A percentile compares a stretch with the other conserved stretches of the same genome.
These are phyloP conservation scores for Andricus quercusramuli DNA, from an alignment of 2,888 invertebrate genomes.

Conservation along the genomic window DNA sequence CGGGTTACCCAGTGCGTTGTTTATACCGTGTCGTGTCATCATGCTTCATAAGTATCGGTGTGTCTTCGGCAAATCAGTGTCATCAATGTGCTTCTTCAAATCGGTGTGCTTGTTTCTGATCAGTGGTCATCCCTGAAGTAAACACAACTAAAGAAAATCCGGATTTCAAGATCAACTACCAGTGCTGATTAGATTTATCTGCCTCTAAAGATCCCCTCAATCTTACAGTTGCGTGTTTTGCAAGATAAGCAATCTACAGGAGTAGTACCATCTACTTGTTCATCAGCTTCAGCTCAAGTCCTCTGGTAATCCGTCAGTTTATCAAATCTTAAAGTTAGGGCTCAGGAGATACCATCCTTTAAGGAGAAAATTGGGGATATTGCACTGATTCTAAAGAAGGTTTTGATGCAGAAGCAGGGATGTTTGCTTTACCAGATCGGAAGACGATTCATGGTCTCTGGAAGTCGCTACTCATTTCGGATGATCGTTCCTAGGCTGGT, in stretches of 20 bases:
- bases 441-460: neutral
- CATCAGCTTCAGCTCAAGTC: neutral
- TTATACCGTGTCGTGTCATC: neutral
- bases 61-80: neutral
- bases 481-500: constrained; percentile 1
- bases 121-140: neutral
- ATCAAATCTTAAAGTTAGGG: too few species aligned
- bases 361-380: too few species aligned
- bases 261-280: neutral
- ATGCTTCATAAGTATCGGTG: neutral
- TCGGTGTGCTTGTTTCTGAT: neutral
- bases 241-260: too few species aligned
- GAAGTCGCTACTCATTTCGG: neutral
- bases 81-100: neutral
- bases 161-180: too few species aligned
- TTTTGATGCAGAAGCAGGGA: neutral
- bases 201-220: too few species aligned
- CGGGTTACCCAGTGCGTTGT: constrained; percentile 20
- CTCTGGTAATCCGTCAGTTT: neutral
- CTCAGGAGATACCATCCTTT: too few species aligned
- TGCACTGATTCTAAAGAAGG: neutral
- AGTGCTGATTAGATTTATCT: too few species aligned
- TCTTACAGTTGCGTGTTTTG: too few species aligned
- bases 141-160: neutral
- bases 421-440: neutral